These are phyloP conservation scores for Alitta virens DNA, from an alignment of 2,888 invertebrate species.

Conservation along the genomic window DNA sequence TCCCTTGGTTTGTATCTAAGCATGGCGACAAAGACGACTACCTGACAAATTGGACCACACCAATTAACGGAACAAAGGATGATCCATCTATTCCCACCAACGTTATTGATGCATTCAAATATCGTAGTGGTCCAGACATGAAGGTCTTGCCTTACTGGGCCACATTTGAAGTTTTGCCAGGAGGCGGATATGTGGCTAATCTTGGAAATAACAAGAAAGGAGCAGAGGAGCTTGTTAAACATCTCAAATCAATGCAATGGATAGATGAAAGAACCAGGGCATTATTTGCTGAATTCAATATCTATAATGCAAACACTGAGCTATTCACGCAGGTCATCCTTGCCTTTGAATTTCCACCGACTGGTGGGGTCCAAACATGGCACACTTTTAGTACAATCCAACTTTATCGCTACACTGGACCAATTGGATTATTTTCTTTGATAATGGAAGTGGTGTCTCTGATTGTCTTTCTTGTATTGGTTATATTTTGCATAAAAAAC, in stretches of 20 bases:
- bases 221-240: not conserved
- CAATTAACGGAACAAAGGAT: too few relatives aligned
- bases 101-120: too few relatives aligned
- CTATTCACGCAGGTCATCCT: not conserved
- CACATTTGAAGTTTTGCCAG: conserved; percentile 17
- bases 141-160: conserved; percentile 15
- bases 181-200: not conserved
- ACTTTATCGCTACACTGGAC: not conserved
- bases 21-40: too few relatives aligned
- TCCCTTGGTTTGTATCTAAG: too few relatives aligned
- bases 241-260: not conserved
- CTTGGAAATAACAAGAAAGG: not conserved
- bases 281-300: not conserved
- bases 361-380: not conserved
- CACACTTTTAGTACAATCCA: not conserved
- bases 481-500: not conserved
- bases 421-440: not conserved
- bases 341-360: not conserved
- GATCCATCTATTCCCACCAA: too few relatives aligned
- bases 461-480: not conserved
- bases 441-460: not conserved
- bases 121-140: too few relatives aligned
- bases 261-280: not conserved
- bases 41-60: too few relatives aligned
- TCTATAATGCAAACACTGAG: not conserved